phyloP scores from a whole-genome alignment of 2,113 vertebrate species.

The Sterna hirundo region DNA sequence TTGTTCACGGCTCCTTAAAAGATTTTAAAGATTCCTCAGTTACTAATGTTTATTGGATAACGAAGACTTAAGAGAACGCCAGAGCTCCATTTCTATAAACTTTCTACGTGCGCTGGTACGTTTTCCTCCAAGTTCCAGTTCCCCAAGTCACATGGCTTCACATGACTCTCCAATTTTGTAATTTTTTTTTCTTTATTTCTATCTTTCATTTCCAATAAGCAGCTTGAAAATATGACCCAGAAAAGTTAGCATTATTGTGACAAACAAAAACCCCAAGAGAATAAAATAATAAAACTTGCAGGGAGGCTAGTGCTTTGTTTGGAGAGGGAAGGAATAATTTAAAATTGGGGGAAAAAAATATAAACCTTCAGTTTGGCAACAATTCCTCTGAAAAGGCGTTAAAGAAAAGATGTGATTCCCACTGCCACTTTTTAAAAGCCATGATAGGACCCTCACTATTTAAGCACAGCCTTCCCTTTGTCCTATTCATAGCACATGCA shows the following conservation, averaged over 20 bases:
- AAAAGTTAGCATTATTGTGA: background rate
- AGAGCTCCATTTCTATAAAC: conserved; percentile 2
- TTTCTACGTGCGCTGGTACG: background rate
- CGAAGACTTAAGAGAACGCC: background rate
- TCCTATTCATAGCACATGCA: conserved; percentile 38
- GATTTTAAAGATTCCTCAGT: background rate
- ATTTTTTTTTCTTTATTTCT: background rate
- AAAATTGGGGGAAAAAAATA: background rate
- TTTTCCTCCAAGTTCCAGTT: background rate
- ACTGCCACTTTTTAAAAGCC: background rate
- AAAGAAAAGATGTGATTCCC: background rate
- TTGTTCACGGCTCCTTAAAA: background rate
- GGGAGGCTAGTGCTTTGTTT: background rate
- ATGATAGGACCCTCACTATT: background rate
- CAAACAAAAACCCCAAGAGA: background rate
- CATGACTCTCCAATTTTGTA: background rate
- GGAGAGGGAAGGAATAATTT: background rate
- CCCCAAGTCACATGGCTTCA: background rate
- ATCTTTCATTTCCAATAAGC: background rate
- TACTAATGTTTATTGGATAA: background rate
- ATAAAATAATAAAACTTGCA: background rate
- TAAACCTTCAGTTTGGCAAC: background rate
- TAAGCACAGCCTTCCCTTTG: conserved; percentile 32
- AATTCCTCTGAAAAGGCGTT: background rate
- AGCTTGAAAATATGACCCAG: background rate